These are phyloP conservation scores for Felis catus DNA, from an alignment of 2,113 vertebrate species.

Conservation along the genomic window F.catus_Fca126_mat1.0 CM031412.1:230678001-230678500, in stretches of 20 bases:
- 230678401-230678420: background rate
- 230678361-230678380: too few relatives aligned
- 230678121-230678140: accelerated
- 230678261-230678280: too few relatives aligned
- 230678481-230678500: background rate
- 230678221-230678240: too few relatives aligned
- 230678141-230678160: background rate
- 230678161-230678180: background rate
- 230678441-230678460: background rate
- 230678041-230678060: background rate
- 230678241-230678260: too few relatives aligned
- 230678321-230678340: too few relatives aligned
- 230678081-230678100: background rate
- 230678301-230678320: too few relatives aligned
- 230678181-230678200: background rate
- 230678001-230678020: background rate
- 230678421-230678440: background rate
- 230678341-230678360: too few relatives aligned
- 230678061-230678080: background rate
- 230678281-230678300: too few relatives aligned
- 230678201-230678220: too few relatives aligned
- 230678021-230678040: background rate
- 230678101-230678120: background rate
- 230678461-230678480: background rate
- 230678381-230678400: background rate